These are phyloP conservation scores for Petrolisthes cinctipes DNA, from an alignment of 2,888 invertebrate species.

Conservation along the genomic window DNA sequence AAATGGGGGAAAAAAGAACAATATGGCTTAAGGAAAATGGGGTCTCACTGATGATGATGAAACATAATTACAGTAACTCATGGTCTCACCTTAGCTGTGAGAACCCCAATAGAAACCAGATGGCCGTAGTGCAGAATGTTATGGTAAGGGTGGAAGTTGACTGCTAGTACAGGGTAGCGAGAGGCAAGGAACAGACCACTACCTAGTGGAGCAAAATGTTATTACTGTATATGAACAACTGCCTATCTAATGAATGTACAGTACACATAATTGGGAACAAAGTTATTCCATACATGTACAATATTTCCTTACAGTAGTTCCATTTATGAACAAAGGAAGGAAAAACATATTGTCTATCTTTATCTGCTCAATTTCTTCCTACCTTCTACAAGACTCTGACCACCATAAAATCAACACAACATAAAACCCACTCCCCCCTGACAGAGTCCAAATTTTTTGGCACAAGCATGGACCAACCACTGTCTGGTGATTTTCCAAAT, in stretches of 20 bases:
- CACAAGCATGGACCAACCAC: too few relatives aligned
- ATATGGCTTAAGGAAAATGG: neutral
- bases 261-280: neutral
- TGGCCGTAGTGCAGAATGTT: conserved; percentile 21
- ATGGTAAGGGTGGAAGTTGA: conserved; percentile 34
- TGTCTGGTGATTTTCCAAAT: too few relatives aligned
- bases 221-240: neutral
- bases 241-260: neutral
- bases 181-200: conserved; percentile 47
- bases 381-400: neutral
- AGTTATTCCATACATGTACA: neutral
- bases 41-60: too few relatives aligned
- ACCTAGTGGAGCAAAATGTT: conserved; percentile 10
- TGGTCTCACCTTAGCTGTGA: conserved; percentile 37
- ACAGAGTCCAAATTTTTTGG: too few relatives aligned
- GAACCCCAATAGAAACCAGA: conserved; percentile 21
- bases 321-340: neutral
- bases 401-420: too few relatives aligned
- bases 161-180: conserved; percentile 27
- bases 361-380: neutral
- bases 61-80: neutral
- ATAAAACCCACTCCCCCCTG: too few relatives aligned
- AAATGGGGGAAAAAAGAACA: too few relatives aligned
- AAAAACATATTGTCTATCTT: neutral
- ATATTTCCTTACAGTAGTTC: neutral